A percentile compares a stretch with the other conserved stretches of the same genome.
These are phyloP conservation scores for Clarias magur DNA, from an alignment of 2,113 vertebrate genomes.

Conservation along the genomic window DNA sequence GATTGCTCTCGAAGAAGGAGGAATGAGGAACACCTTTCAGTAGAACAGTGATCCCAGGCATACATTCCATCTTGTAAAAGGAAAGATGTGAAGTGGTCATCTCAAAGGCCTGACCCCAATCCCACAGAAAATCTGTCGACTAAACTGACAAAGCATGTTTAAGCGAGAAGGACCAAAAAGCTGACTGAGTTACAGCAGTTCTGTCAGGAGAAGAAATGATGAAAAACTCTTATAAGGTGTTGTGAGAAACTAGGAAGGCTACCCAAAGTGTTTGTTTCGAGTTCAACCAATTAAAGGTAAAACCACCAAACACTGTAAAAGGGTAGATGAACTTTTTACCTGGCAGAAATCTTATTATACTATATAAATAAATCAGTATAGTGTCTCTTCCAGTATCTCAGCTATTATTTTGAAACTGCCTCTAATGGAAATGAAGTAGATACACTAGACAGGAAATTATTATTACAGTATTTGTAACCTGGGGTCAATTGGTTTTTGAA, in stretches of 20 bases:
- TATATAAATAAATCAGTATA: neutral
- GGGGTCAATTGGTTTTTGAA: neutral
- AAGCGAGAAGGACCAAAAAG: neutral
- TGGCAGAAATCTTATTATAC: neutral
- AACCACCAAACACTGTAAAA: neutral
- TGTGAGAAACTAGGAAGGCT: neutral
- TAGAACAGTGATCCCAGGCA: neutral
- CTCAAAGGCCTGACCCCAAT: too few species aligned
- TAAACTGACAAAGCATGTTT: too few species aligned
- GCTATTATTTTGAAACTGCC: neutral
- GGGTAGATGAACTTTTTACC: neutral
- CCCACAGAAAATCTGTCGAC: too few species aligned
- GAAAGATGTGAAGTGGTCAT: too few species aligned
- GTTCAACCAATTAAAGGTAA: neutral
- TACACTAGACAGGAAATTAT: neutral
- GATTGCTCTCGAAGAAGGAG: neutral
- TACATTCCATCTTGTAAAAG: neutral
- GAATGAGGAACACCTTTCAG: neutral
- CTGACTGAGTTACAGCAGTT: neutral
- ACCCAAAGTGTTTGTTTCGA: neutral
- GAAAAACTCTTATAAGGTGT: neutral
- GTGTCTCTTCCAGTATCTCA: neutral
- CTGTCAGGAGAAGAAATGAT: neutral
- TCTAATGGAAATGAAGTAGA: neutral
- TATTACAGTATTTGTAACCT: neutral